phyloP scores from a whole-genome alignment of 1,140 invertebrate species.

The Trigoniulus corallinus region DNA sequence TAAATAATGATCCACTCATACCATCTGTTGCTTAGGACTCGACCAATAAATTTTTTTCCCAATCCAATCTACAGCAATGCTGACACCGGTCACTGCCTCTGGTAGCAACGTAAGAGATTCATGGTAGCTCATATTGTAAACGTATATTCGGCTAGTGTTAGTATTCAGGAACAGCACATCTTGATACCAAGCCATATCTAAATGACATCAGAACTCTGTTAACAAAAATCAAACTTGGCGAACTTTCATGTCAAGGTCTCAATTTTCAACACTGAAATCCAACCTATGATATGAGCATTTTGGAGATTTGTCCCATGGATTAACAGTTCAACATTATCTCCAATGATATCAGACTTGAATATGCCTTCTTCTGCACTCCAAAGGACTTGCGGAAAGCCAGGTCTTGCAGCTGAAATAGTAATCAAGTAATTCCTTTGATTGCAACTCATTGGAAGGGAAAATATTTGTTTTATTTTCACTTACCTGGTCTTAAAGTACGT shows the following conservation, averaged over 20 bases:
- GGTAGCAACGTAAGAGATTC: conserved; percentile 31
- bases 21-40: conserved; percentile 53
- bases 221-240: too few species aligned
- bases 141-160: conserved; percentile 48
- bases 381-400: conserved; percentile 35
- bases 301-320: too few species aligned
- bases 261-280: conserved; percentile 36
- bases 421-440: too few species aligned
- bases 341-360: conserved; percentile 46
- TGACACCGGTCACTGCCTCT: conserved; percentile 50
- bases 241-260: too few species aligned
- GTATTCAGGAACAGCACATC: conserved; percentile 53
- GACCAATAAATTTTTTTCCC: conserved; percentile 79
- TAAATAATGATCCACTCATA: too few species aligned
- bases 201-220: too few species aligned
- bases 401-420: not conserved
- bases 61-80: conserved; percentile 73
- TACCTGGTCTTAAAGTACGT: conserved; percentile 15
- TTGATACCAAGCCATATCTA: conserved; percentile 48
- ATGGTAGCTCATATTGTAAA: conserved; percentile 46
- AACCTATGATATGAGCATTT: too few species aligned
- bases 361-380: conserved; percentile 53
- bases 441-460: not conserved
- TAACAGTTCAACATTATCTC: conserved; percentile 45
- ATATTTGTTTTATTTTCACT: too few species aligned